Evolutionary conservation across 30 jellyfish, hydroid and myxozoan genomes (phyloP).

Genomic region (Nemopilema nomurai): DNA sequence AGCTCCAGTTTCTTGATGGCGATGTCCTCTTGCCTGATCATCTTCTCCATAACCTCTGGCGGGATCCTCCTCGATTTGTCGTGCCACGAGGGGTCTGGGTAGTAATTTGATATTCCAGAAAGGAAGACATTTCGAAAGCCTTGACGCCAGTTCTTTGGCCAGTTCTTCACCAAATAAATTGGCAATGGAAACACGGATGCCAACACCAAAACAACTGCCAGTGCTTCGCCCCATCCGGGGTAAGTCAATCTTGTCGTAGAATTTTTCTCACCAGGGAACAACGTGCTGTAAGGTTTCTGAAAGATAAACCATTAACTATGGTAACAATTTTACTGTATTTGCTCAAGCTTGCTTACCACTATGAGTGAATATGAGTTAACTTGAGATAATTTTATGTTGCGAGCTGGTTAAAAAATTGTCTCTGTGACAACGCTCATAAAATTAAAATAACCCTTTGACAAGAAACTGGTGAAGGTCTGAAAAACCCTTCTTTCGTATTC

Average conservation of each 20-base stretch:
- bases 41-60: conserved; percentile 78
- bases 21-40: conserved; percentile 66
- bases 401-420: no score
- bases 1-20: conserved; percentile 58
- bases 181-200: conserved; percentile 94
- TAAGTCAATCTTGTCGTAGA: conserved; percentile 62
- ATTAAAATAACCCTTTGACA: no score
- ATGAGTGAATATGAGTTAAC: no score
- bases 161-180: conserved; percentile 76
- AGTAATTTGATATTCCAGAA: conserved; percentile 70
- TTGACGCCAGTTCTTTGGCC: conserved; percentile 89
- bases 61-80: conserved; percentile 80
- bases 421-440: no score
- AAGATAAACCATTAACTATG: conserved; percentile 7
- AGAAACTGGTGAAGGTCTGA: no score
- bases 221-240: conserved; percentile 89
- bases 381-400: no score
- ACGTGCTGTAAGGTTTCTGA: conserved; percentile 63
- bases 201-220: conserved; percentile 89
- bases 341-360: no score
- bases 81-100: conserved; percentile 85
- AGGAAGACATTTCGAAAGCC: conserved; percentile 65
- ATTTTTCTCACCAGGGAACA: conserved; percentile 63
- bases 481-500: no score
- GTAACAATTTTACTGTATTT: no score